phyloP scores from a whole-genome alignment of 2,797 vertebrate species.

The Sebastes diaconus region DNA sequence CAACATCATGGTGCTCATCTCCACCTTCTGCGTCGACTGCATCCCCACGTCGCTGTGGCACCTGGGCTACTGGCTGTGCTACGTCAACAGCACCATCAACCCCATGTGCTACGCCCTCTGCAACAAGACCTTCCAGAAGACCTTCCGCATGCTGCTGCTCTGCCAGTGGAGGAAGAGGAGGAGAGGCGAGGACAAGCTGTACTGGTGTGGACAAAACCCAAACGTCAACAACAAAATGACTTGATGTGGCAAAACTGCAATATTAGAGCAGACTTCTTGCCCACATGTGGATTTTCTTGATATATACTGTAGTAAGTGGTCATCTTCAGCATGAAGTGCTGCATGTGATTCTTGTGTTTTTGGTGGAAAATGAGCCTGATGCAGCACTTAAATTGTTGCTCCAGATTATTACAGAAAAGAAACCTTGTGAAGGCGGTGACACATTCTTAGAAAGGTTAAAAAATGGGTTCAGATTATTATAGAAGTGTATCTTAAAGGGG shows the following conservation, averaged over 20 bases:
- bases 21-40: constrained; percentile 93
- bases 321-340: constrained; percentile 43
- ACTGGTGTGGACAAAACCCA: constrained; percentile 89
- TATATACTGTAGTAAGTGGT: constrained; percentile 18
- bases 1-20: constrained; percentile 99
- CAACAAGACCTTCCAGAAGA: constrained; percentile 99
- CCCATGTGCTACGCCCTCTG: constrained; percentile 99
- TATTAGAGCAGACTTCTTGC: neutral
- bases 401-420: neutral
- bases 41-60: constrained; percentile 94
- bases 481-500: neutral
- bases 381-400: constrained; percentile 5
- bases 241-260: constrained; percentile 27
- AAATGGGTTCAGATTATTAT: neutral
- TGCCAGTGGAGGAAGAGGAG: constrained; percentile 94
- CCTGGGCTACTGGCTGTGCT: constrained; percentile 98
- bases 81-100: constrained; percentile 98
- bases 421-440: neutral
- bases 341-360: constrained; percentile 47
- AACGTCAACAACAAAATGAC: constrained; percentile 74
- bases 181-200: constrained; percentile 87
- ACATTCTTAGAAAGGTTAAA: constrained; percentile 5
- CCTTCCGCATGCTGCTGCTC: constrained; percentile 95
- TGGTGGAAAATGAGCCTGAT: constrained; percentile 25
- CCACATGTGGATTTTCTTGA: neutral